Evolutionary conservation across 2,888 invertebrate species (phyloP).

Genomic region (Erebia palarica): DNA sequence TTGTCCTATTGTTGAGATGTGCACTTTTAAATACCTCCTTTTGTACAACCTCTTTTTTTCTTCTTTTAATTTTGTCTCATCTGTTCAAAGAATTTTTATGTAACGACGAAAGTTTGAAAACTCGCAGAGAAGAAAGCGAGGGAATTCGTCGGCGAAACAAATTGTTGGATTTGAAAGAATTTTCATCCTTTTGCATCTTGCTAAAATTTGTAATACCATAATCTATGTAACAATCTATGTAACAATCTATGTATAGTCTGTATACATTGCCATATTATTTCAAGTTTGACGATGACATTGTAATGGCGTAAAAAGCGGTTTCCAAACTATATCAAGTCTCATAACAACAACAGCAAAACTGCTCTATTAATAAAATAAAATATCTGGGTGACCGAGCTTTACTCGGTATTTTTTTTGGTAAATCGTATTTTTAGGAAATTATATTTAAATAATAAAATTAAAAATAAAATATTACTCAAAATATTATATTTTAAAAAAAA

Average conservation of each 20-base stretch:
- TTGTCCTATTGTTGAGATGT: slow-evolving; percentile 45
- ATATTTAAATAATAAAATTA: too few species aligned
- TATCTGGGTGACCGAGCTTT: too few species aligned
- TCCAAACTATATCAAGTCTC: too few species aligned
- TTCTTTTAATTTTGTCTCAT: slow-evolving; percentile 18
- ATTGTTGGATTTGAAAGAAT: slow-evolving; percentile 19
- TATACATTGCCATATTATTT: neutral
- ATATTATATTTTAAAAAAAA: too few species aligned
- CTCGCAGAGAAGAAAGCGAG: slow-evolving; percentile 5
- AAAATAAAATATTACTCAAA: too few species aligned
- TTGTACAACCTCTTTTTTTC: slow-evolving; percentile 16
- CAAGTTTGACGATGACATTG: neutral
- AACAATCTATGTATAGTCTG: too few species aligned
- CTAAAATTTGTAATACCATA: neutral
- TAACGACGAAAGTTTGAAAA: slow-evolving; percentile 29
- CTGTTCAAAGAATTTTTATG: slow-evolving; percentile 12
- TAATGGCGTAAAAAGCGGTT: neutral
- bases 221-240: too few species aligned
- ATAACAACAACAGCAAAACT: too few species aligned
- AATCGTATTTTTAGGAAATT: too few species aligned
- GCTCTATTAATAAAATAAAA: too few species aligned
- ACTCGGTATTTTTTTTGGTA: too few species aligned
- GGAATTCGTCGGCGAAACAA: neutral
- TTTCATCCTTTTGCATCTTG: neutral
- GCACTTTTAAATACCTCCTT: slow-evolving; percentile 29